Percentiles rank a stretch among this genome's conserved stretches.
Conservation (phyloP, 1,140 invertebrate species). For the Aphaenogaster floridana region DNA sequence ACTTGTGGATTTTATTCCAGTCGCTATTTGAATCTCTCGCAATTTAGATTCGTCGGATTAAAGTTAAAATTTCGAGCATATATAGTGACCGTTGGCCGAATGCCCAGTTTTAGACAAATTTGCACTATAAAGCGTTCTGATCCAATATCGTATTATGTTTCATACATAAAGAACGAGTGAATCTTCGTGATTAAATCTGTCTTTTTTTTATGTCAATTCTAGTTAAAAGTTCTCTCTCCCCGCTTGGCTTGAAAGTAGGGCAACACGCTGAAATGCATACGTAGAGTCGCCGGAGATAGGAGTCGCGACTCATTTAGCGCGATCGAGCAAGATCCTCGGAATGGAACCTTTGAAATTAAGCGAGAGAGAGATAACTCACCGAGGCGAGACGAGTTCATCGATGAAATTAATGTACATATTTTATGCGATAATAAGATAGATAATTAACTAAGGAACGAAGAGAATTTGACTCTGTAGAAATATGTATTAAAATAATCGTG, state of each 20-base stretch:
- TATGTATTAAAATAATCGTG: neutral
- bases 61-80: constrained; percentile 47
- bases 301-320: constrained; percentile 15
- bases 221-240: constrained; percentile 34
- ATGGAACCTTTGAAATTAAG: constrained; percentile 13
- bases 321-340: neutral
- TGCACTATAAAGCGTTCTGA: constrained; percentile 57
- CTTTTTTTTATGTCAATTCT: constrained; percentile 22
- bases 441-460: neutral
- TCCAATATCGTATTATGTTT: constrained; percentile 62
- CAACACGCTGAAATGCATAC: constrained; percentile 8
- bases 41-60: constrained; percentile 55
- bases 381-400: neutral
- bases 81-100: constrained; percentile 32
- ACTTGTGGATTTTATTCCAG: constrained; percentile 16
- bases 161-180: constrained; percentile 59
- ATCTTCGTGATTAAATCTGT: constrained; percentile 53
- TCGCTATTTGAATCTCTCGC: constrained; percentile 36
- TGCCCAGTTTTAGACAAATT: constrained; percentile 55
- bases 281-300: constrained; percentile 10
- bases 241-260: constrained; percentile 38
- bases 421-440: neutral
- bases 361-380: neutral
- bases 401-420: neutral
- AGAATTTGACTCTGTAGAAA: neutral